Conservation (phyloP, 2,888 invertebrate genomes). For the Mechanitis messenoides region DNA sequence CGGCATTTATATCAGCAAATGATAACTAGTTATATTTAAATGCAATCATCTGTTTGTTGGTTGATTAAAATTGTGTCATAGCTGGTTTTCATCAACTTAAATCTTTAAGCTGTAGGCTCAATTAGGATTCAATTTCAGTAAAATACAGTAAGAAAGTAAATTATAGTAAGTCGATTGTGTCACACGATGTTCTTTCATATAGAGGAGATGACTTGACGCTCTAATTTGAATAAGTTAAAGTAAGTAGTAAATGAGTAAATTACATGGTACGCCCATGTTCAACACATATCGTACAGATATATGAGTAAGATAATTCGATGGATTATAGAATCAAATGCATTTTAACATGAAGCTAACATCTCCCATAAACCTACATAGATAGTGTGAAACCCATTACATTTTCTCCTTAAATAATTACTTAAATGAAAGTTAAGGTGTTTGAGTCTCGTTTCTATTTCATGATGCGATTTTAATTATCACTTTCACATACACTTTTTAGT, state of each 20-base stretch:
- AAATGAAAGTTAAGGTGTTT: slow-evolving; percentile 2
- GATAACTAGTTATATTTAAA: background rate
- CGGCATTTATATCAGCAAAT: slow-evolving; percentile 20
- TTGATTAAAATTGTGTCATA: background rate
- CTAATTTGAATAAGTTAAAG: no score
- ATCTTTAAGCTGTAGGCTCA: no score
- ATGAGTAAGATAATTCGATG: background rate
- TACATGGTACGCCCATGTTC: no score
- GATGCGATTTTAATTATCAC: background rate
- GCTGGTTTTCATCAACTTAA: background rate
- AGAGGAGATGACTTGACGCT: no score
- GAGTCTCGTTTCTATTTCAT: background rate
- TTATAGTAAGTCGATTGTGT: no score
- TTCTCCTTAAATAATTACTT: slow-evolving; percentile 4
- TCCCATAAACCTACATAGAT: slow-evolving; percentile 10
- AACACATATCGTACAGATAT: no score
- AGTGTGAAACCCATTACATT: slow-evolving; percentile 5
- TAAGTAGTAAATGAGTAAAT: no score
- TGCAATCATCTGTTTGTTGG: slow-evolving; percentile 1
- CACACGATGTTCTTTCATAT: no score
- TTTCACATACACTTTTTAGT: no score
- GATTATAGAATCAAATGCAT: background rate
- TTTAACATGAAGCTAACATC: background rate
- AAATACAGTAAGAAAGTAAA: no score
- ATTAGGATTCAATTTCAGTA: no score